These are phyloP conservation scores for Antedon bifida DNA, from an alignment of 35 echinoderm and acorn worm genomes.

Conservation along the genomic window DNA sequence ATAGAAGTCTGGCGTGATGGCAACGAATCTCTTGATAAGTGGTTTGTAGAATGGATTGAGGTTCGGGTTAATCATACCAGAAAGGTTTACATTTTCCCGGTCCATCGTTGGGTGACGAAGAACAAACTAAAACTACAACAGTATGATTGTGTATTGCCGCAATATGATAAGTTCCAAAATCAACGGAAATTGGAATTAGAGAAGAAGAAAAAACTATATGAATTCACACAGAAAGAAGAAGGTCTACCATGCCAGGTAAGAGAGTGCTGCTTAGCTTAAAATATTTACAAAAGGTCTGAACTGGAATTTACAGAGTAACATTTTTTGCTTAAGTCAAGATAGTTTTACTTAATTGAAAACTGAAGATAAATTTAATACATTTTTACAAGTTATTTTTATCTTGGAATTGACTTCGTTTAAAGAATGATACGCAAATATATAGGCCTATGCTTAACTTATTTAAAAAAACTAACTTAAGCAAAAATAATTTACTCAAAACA, in stretches of 20 bases:
- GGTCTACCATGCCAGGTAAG: slow-evolving; percentile 35
- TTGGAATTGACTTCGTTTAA: too few relatives aligned
- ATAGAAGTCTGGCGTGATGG: slow-evolving; percentile 64
- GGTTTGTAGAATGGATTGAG: slow-evolving; percentile 49
- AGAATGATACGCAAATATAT: too few relatives aligned
- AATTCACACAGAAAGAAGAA: slow-evolving; percentile 19
- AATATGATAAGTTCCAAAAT: slow-evolving; percentile 35
- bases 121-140: slow-evolving; percentile 15
- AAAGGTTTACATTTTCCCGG: slow-evolving; percentile 33
- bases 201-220: slow-evolving; percentile 38
- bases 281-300: too few relatives aligned
- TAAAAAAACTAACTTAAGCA: too few relatives aligned
- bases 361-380: too few relatives aligned
- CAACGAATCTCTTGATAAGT: slow-evolving; percentile 10
- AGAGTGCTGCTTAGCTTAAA: too few relatives aligned
- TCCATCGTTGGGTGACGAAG: slow-evolving; percentile 66
- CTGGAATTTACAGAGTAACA: too few relatives aligned
- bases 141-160: slow-evolving; percentile 43
- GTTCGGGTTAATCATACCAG: background rate
- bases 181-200: slow-evolving; percentile 35
- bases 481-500: too few relatives aligned
- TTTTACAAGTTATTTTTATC: too few relatives aligned
- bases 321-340: too few relatives aligned
- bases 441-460: too few relatives aligned
- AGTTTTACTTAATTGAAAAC: too few relatives aligned